These are phyloP conservation scores for Lepus townsendii DNA, from an alignment of 2,797 vertebrate species.

Conservation along the genomic window DNA sequence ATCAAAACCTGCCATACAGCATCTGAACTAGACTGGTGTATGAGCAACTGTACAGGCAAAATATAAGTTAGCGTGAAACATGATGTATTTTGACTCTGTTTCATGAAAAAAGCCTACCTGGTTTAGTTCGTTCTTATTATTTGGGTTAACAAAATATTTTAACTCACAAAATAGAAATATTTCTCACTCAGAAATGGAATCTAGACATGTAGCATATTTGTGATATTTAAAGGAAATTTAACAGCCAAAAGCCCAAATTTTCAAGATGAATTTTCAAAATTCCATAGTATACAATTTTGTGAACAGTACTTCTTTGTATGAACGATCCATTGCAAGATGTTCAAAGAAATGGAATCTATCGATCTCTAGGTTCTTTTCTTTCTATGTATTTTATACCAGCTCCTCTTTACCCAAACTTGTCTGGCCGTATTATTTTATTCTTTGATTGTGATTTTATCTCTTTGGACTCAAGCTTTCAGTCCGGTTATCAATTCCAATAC, in stretches of 20 bases:
- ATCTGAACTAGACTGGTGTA: not conserved
- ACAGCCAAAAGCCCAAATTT: constrained; percentile 18
- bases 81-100: not conserved
- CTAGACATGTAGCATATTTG: not conserved
- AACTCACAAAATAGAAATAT: constrained; percentile 18
- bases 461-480: not conserved
- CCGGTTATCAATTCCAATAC: not conserved
- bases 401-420: not conserved
- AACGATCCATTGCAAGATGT: not conserved
- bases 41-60: not conserved
- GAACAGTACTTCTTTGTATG: not conserved
- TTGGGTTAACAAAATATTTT: constrained; percentile 5
- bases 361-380: not conserved
- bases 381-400: not conserved
- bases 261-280: constrained; percentile 32
- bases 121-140: not conserved
- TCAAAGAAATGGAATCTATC: constrained; percentile 1
- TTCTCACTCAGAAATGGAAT: constrained; percentile 28
- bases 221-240: not conserved
- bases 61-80: constrained; percentile 1
- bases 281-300: not conserved
- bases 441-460: not conserved
- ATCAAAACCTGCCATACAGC: constrained; percentile 40
- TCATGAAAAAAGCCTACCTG: not conserved
- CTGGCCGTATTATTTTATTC: not conserved